Evolutionary conservation across 1,140 invertebrate genomes (phyloP).

Genomic region (Agrypnia vestita): DNA sequence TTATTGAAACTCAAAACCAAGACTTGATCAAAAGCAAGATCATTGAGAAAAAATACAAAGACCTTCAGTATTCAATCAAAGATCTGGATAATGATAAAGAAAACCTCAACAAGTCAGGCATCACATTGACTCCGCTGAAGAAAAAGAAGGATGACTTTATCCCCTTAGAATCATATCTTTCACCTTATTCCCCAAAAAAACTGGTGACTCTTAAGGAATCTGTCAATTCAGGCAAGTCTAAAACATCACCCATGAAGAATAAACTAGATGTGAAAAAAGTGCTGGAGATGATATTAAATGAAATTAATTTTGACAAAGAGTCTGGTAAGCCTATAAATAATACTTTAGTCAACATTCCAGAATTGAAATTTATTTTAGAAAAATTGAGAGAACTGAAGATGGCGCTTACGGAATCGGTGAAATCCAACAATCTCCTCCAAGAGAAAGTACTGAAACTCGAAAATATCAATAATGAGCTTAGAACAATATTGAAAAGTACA

Average conservation of each 20-base stretch:
- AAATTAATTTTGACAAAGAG: background rate
- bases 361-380: conserved; percentile 22
- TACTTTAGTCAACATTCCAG: background rate
- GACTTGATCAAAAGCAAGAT: background rate
- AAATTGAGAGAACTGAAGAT: conserved; percentile 22
- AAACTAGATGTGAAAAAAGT: conserved; percentile 24
- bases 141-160: conserved; percentile 18
- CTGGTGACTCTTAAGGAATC: background rate
- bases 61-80: background rate
- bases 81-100: conserved; percentile 17
- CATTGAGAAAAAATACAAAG: conserved; percentile 3
- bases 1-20: conserved; percentile 10
- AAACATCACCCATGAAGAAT: background rate
- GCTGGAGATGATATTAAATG: background rate
- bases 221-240: background rate
- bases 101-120: conserved; percentile 12
- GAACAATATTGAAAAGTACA: conserved; percentile 16
- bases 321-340: background rate
- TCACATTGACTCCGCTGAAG: background rate
- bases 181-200: background rate
- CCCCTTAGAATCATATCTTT: background rate
- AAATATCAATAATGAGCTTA: conserved; percentile 45
- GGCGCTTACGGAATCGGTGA: background rate
- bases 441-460: conserved; percentile 44
- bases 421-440: conserved; percentile 25